phyloP scores from a whole-genome alignment of 2,888 invertebrate genomes.

The Criorhina ranunculi region DNA sequence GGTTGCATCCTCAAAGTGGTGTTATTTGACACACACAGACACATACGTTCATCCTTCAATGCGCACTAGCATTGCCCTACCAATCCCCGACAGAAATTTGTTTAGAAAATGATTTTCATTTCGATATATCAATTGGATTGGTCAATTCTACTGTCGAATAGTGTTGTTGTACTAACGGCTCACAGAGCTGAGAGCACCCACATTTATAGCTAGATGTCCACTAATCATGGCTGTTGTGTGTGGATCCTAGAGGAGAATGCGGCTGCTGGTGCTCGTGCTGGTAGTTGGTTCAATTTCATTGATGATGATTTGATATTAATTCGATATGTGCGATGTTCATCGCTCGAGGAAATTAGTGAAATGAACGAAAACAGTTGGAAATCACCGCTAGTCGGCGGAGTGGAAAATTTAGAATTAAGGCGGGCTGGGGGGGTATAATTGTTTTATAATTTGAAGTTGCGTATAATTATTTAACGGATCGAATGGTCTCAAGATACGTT shows the following conservation, averaged over 20 bases:
- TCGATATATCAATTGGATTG: conserved; percentile 69
- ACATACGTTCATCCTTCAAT: conserved; percentile 25
- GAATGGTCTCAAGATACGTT: no score
- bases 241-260: conserved; percentile 10
- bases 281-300: conserved; percentile 34
- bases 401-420: conserved; percentile 20
- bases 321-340: conserved; percentile 44
- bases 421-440: conserved; percentile 3
- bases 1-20: conserved; percentile 35
- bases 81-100: conserved; percentile 37
- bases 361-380: conserved; percentile 26
- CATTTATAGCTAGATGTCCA: conserved; percentile 22
- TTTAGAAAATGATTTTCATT: conserved; percentile 70
- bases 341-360: conserved; percentile 35
- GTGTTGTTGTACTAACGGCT: background rate
- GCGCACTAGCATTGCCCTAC: background rate
- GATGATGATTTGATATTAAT: conserved; percentile 62
- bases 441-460: conserved; percentile 19
- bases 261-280: no score
- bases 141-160: conserved; percentile 47
- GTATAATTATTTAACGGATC: background rate
- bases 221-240: conserved; percentile 4
- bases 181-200: conserved; percentile 52
- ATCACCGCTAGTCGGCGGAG: background rate
- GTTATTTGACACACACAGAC: conserved; percentile 37